A percentile compares a stretch with the other conserved stretches of the same genome.
phyloP scores from a whole-genome alignment of 2,113 vertebrate species.

The Penelope pileata region DNA sequence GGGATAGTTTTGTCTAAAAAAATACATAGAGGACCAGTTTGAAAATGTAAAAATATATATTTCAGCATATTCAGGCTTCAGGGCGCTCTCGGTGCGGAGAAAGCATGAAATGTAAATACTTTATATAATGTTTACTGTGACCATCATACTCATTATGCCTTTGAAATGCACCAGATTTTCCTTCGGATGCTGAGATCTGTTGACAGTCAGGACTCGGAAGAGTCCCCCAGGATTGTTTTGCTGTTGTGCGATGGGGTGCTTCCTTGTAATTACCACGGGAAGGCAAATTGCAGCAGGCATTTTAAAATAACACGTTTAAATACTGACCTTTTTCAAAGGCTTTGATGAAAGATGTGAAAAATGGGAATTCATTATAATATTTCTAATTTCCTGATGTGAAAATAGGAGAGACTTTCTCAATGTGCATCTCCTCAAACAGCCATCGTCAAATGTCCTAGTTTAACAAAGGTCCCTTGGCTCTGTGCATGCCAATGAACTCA shows the following conservation, averaged over 20 bases:
- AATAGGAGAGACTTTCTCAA: constrained; percentile 36
- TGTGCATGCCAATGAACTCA: constrained; percentile 41
- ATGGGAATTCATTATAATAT: constrained; percentile 55
- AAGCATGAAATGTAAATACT: constrained; percentile 35
- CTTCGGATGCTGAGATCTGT: constrained; percentile 9
- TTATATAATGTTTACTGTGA: neutral
- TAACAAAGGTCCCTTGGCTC: constrained; percentile 44
- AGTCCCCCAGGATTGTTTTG: neutral
- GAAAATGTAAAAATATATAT: neutral
- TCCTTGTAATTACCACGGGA: neutral
- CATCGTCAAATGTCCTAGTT: constrained; percentile 3
- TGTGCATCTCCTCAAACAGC: constrained; percentile 13
- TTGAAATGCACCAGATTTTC: neutral
- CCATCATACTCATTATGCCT: neutral
- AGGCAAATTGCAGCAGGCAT: constrained; percentile 12
- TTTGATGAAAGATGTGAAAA: constrained; percentile 49
- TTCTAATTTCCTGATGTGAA: constrained; percentile 66
- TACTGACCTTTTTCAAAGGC: constrained; percentile 55
- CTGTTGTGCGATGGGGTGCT: neutral
- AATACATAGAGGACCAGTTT: neutral
- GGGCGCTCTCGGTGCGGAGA: constrained; percentile 9
- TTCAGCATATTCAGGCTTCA: neutral
- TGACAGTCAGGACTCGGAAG: neutral
- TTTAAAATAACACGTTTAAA: constrained; percentile 37
- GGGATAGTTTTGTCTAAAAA: neutral